Evolutionary conservation across 1,140 invertebrate genomes (phyloP), one percentile per base, ranked within the genome.

Genomic region (Polypedilum vanderplanki): DNA sequence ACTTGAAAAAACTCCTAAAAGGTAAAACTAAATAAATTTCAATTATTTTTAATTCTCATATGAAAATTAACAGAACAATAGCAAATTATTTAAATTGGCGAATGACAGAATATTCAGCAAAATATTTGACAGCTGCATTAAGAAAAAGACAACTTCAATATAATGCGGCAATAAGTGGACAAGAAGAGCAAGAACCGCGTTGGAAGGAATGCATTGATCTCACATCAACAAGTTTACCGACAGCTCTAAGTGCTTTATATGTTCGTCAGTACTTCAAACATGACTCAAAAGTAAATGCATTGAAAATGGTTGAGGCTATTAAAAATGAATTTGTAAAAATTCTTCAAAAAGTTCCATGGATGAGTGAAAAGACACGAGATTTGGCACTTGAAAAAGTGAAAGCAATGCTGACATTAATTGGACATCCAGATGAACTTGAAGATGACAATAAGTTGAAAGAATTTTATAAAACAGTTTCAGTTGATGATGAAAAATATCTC

Each of bases 61-160:
- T 15, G n/a, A n/a, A n/a, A n/a, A n/a, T n/a, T 57, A 12, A 15
- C 78, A 82, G 73, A 40, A 40, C 73, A 24, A 74, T 74, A 7
- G 73, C 73, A 22, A 74, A 74, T 33, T 74, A 74, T 17, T 17
- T 74, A 10, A 10, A 8, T 9, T 74, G 73, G 73, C 20, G 73
- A 40, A 18, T 41, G 22, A 40, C 33, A 15, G 12, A 20, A 12
- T 20, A 20, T 73, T 73, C 24, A 3, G 83, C 87, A 0, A 83
- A 84, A 12, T 89, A 87, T 76, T 78, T 90, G 73, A 86, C 84
- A 9, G 83, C 87, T 75, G 82, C 83, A n/a, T 85, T 87, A 67
- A 79, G 86, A 15, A 85, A 85, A 76, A 78, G 85, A 40, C 86
- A 85, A 77, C 80, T 88, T 40, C 81, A 85, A 57, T 89, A 88